Percentiles rank a stretch among this genome's conserved stretches.
Evolutionary conservation across 2,888 invertebrate species (phyloP).

Genomic region (Siphlonurus alternatus): DNA sequence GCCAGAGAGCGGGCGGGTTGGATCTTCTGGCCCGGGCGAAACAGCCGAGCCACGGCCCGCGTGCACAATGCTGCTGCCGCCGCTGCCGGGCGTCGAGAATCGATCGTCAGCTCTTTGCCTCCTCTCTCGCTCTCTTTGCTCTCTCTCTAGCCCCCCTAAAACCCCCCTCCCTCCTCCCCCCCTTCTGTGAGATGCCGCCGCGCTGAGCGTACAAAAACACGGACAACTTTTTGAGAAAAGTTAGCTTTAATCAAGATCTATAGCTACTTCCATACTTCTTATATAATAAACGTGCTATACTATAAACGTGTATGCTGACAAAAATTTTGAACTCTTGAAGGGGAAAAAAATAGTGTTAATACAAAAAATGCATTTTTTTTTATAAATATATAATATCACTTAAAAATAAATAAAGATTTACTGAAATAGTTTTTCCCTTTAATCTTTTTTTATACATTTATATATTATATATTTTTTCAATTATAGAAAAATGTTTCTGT

Average conservation of each 20-base stretch:
- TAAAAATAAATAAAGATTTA: neutral
- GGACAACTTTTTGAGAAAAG: neutral
- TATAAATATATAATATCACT: neutral
- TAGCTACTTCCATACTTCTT: neutral
- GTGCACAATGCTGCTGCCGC: neutral
- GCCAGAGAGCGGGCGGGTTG: neutral
- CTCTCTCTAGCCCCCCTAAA: neutral
- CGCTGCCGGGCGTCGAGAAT: slow-evolving; percentile 3
- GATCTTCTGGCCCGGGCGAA: neutral
- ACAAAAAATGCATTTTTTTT: neutral
- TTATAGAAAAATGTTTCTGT: too few relatives aligned
- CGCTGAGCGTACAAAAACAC: neutral
- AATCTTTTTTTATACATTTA: neutral
- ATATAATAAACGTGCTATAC: neutral
- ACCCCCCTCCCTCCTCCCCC: neutral
- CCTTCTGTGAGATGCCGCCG: neutral
- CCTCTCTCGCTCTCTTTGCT: neutral
- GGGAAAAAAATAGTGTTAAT: too few relatives aligned
- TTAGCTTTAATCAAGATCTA: neutral
- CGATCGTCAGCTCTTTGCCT: slow-evolving; percentile 3
- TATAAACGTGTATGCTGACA: neutral
- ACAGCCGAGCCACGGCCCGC: neutral
- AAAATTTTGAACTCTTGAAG: too few relatives aligned
- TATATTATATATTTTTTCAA: neutral
- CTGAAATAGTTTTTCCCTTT: neutral